phyloP scores from a whole-genome alignment of 2,888 invertebrate species.

The Drosophila stalkeri region DNA sequence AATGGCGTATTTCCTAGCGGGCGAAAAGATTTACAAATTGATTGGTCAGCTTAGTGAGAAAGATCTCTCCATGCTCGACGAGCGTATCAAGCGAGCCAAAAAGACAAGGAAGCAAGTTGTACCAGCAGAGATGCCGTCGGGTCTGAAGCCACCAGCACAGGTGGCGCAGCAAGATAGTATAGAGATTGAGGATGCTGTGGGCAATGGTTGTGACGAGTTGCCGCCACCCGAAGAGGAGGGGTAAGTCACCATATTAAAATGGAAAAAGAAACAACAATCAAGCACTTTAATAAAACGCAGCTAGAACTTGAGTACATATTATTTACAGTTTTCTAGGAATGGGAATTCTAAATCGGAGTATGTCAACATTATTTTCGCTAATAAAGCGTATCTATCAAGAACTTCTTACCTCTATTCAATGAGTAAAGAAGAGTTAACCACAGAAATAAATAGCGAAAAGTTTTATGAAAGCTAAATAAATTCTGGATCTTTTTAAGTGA shows the following conservation, averaged over 20 bases:
- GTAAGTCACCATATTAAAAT: constrained; percentile 48
- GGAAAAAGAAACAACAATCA: background rate
- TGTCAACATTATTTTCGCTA: background rate
- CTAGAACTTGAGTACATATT: constrained; percentile 1
- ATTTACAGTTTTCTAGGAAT: constrained; percentile 13
- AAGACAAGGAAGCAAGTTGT: constrained; percentile 87
- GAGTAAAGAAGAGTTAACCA: background rate
- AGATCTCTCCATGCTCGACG: constrained; percentile 96
- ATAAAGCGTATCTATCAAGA: background rate
- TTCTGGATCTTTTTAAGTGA: background rate
- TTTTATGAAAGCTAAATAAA: background rate
- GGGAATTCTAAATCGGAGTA: constrained; percentile 8
- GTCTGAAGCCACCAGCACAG: constrained; percentile 26
- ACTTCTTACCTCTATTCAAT: too few species aligned
- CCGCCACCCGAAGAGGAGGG: constrained; percentile 82
- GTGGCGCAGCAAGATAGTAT: constrained; percentile 84
- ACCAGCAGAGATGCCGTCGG: constrained; percentile 84
- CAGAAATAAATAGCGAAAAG: background rate
- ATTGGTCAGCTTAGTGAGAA: constrained; percentile 97
- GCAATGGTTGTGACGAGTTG: constrained; percentile 83
- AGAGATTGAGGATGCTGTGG: constrained; percentile 84
- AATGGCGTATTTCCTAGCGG: constrained; percentile 94
- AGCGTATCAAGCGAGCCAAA: constrained; percentile 96
- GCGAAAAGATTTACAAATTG: constrained; percentile 95
- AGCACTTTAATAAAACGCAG: constrained; percentile 2